A percentile compares a stretch with the other conserved stretches of the same genome.
Conservation (phyloP, 23 tunicate species). For the Ciona savignyi region DNA sequence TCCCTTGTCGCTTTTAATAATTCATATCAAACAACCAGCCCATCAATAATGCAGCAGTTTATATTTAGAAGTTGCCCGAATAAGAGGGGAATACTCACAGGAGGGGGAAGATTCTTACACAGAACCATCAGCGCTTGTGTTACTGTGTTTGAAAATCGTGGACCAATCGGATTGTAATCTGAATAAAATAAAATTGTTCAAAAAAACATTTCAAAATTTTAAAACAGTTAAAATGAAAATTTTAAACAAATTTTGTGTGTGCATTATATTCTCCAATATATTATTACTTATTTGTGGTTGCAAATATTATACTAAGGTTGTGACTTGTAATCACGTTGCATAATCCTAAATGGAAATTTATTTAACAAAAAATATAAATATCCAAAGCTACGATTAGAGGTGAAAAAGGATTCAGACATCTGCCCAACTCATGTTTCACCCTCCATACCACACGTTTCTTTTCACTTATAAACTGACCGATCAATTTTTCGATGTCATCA, state of each 20-base stretch:
- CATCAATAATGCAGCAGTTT: background rate
- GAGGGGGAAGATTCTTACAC: slow-evolving; percentile 69
- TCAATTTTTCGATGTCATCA: slow-evolving; percentile 83
- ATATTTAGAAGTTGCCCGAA: background rate
- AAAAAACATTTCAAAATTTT: background rate
- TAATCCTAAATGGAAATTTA: too few species aligned
- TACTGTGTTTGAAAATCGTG: slow-evolving; percentile 90
- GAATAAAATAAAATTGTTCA: background rate
- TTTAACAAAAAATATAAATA: too few species aligned
- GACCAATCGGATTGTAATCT: slow-evolving; percentile 97
- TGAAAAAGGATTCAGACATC: too few species aligned
- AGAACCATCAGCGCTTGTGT: slow-evolving; percentile 79
- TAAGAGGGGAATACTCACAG: slow-evolving; percentile 34
- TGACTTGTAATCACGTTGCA: too few species aligned
- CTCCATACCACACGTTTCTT: too few species aligned
- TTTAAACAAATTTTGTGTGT: background rate
- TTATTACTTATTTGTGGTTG: too few species aligned
- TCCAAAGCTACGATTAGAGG: too few species aligned
- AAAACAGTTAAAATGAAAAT: background rate
- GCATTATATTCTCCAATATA: background rate
- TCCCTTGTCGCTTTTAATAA: background rate
- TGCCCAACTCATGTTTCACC: too few species aligned
- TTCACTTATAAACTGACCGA: slow-evolving; percentile 28
- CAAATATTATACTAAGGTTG: too few species aligned
- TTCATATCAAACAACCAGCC: background rate